Evolutionary conservation across 2,888 invertebrate genomes (phyloP), one percentile per base, ranked within the genome.

Genomic region (Torymus auratus): DNA sequence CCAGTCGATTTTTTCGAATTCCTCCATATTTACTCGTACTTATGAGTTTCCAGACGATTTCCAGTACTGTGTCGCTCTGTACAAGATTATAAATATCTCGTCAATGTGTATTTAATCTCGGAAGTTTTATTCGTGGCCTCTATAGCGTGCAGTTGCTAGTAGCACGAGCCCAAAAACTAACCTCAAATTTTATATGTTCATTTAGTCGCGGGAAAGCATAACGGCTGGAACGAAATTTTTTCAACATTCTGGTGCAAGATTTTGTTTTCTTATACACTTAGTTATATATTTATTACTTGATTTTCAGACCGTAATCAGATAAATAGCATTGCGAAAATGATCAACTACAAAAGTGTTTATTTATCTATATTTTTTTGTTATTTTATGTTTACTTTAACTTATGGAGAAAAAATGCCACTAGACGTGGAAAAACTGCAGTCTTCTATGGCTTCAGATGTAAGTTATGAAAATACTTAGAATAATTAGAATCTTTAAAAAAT

Each of bases 1-100:
- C 89, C 88, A 89, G 80, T 88, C 84, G 64, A 89, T 86, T 23
- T 79, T 84, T 23, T 83, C 78, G 73, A 89, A 89, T 56, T 84
- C 84, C 1, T 89, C 88, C 89, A 89, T 89, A 28, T 61, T 73
- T 68, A 41, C 13, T 41, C 11, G n/a, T 53, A 14, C 13, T 52
- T 60, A 23, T 65, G 65, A 11, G 53, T 58, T 55, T 14, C 13
- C 56, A 73, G 55, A 14, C 23, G 23, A 52, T 52, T 67, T 17
- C 11, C 20, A 12, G 2, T 1, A 11, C 2, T 50, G 55, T 11
- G 5, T 10, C 17, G 15, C 17, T 23, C 41, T 53, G 41, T 41
- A 4, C 23, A 13, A 60, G 53, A 61, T 73, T 7, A 55, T n/a
- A 61, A 61, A 14, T 20, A 68, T 53, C 56, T 52, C 20, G 15